Base-by-base conservation (phyloP, 2,797 vertebrate genomes). In the Acanthurus leucopareius region DNA sequence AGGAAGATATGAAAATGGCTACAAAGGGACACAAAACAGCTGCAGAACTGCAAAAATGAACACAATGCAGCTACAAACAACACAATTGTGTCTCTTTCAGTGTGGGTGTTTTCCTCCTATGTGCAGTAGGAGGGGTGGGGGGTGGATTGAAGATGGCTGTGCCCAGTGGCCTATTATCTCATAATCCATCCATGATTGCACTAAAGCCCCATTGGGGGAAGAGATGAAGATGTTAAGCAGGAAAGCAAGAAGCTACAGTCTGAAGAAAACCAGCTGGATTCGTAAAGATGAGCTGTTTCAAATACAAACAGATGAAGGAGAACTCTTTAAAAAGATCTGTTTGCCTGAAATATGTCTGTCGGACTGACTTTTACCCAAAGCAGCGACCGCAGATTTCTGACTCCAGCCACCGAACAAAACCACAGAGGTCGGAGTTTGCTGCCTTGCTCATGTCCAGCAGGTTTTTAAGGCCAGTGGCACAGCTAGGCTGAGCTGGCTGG, bases 401-500 rank as follows among this genome's bases (percentile, higher is more conserved):
- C 32, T 35, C 32, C 32, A 35, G 32, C 32, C 15, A 13, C 20
- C 2, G 0, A 15, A 44, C 16, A 32, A 15, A 28, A 49, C 57
- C 22, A 15, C 57, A 10, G 19, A 54, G n/a, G 35, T 28, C 14
- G 5, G 11, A 16, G 45, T 52, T 28, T 17, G 75, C 49, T 70
- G 69, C 73, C 61, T 75, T 73, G 53, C 51, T 69, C 62, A 13
- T 58, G 61, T n/a, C 20, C 28, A 7, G 38, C 6, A 28, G 69
- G 11, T 38, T 20, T 57, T 13, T 38, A 53, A 9, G 16, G 10
- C 35, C 49, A 7, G 62, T 15, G 44, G 69, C 54, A 57, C 53
- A 52, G 72, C 69, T 0, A 58, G 57, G 74, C 44, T 25, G 71
- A 63, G 77, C 62, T 7, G 47, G 20, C n/a, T 11, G 73, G 79